Base-by-base conservation (phyloP, 53 echinoderm and acorn worm genomes). In the Echinarachnius parma region DNA sequence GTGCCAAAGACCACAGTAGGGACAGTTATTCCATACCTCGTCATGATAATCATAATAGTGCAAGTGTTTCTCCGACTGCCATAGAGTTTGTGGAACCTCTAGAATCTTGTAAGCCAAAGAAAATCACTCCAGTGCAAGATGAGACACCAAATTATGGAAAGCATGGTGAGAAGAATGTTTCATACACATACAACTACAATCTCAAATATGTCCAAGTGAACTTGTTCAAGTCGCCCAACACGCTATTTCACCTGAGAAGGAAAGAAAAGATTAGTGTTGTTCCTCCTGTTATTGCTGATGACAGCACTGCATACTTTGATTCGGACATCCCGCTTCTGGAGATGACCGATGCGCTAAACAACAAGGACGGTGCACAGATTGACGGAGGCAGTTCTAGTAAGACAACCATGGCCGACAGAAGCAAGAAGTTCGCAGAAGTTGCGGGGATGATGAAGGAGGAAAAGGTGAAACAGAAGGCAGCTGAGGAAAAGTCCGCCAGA, bases 151-250 rank as follows among this genome's bases (percentile, higher is more conserved):
- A 16, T 34, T 19, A 29, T 28, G 23, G 21, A 5, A 69, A 49
- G 37, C 31, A 28, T 18, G 4, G 28, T 21, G 27, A 31, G 23
- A 35, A 53, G 11, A 53, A 20, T 9, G 36, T 34, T 19, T 72
- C 74, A 19, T 72, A 72, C 23, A 42, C 57, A 14, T 57, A 72
- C 42, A 72, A 72, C 7, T 72, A 72, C 57, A 72, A 72, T 29
- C 74, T 72, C 29, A 72, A 56, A 19, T 72, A 72, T 57, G 56
- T 72, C n/a, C 74, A 72, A 42, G 57, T 72, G 1, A 72, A 72
- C 28, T 44, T 72, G 18, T 72, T 72, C 74, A 69, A 53, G 37
- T 34, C 53, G 34, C 57, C 74, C 21, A 36, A n/a, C 42, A 44
- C 42, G 13, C 28, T 72, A 16, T 36, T 72, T 5, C 35, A 22